Evolutionary conservation across 1,140 invertebrate species (phyloP), one percentile per base, ranked within the genome.

Genomic region (Ceratosolen fusciceps): DNA sequence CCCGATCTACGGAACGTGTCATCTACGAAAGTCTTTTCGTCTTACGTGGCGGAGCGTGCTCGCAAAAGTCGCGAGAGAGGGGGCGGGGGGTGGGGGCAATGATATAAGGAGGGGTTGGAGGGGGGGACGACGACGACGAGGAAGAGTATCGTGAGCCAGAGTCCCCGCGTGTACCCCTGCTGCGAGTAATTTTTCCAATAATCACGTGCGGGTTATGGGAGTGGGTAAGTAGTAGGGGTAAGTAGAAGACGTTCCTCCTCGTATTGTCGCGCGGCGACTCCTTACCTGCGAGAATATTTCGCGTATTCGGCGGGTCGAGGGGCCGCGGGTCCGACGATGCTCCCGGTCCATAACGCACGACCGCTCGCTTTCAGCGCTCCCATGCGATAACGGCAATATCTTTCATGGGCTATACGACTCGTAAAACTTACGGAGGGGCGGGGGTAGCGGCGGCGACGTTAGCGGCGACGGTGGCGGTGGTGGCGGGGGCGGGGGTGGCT

Each of bases 311-410:
- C n/a, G n/a, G n/a, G n/a, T n/a, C n/a, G 39, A 47, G 67, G n/a
- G 0, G 1, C n/a, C 9, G 9, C 67, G n/a, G 39, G 62, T 21
- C 16, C 12, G 8, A 2, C 39, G 19, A 54, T 34, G 68, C 19
- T n/a, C 24, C n/a, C n/a, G n/a, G n/a, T 37, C 67, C 37, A 47
- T 26, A 47, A 68, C 39, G 16, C 24, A 10, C 21, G 49, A 47
- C 9, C 60, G 39, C 39, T 65, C 58, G 12, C 65, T 75, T 75
- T 77, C 67, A 71, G 31, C 54, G 68, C 60, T 71, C n/a, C n/a
- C 67, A 71, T 67, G 76, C 76, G 76, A 77, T 77, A 77, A 71
- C 60, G 76, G 76, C 68, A 77, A 77, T 77, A 77, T 77, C n/a
- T 77, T 77, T 71, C 76, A 77, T 70, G 65, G 65, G 70, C n/a